These are phyloP conservation scores for Arctocebus calabarensis DNA, from an alignment of 2,797 vertebrate species.

Conservation along the genomic window DNA sequence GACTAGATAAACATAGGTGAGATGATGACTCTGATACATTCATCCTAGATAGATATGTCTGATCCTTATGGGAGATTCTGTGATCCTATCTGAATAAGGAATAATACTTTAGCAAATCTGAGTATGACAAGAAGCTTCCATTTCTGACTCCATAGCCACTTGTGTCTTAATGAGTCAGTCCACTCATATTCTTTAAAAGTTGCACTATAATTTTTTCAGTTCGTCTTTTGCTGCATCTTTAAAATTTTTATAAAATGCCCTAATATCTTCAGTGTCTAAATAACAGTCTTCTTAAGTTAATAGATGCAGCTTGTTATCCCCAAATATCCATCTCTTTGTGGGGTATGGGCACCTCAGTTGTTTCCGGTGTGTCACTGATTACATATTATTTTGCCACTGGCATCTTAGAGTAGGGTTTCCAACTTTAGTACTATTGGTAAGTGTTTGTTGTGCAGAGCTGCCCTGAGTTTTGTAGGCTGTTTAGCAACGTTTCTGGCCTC, in stretches of 20 bases:
- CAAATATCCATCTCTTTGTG: neutral
- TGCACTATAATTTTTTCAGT: neutral
- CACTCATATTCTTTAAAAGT: neutral
- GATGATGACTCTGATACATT: neutral
- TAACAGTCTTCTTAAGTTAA: neutral
- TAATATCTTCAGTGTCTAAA: neutral
- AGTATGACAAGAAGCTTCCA: neutral
- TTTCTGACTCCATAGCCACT: neutral
- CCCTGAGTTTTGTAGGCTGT: neutral
- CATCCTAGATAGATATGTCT: neutral
- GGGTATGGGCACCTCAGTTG: neutral
- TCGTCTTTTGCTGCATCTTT: neutral
- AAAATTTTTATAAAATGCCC: neutral
- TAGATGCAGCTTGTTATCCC: neutral
- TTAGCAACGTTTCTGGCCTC: neutral
- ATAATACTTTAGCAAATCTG: slow-evolving; percentile 34
- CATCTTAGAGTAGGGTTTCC: neutral
- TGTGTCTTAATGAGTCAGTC: neutral
- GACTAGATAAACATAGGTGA: neutral
- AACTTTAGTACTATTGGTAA: neutral
- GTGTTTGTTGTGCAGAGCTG: neutral
- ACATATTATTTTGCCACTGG: neutral
- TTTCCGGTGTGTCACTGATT: neutral
- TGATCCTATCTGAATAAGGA: neutral
- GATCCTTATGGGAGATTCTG: neutral